phyloP scores from a whole-genome alignment of 1,140 invertebrate genomes.

The Vanessa atalanta region DNA sequence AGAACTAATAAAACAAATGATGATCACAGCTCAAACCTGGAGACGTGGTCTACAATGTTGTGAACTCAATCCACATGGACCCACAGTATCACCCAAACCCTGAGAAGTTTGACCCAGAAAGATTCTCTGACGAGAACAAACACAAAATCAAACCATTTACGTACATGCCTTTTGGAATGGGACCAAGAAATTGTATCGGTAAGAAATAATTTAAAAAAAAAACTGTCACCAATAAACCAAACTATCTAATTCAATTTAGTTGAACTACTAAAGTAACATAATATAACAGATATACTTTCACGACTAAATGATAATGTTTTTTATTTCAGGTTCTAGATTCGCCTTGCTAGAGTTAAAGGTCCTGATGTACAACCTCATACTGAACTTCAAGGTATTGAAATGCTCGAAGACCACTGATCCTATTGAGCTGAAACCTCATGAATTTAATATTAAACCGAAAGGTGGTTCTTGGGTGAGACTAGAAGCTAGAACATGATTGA shows the following conservation, averaged over 20 bases:
- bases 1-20: neutral
- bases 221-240: too few species aligned
- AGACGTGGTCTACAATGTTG: slow-evolving; percentile 56
- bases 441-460: slow-evolving; percentile 48
- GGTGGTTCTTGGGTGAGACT: slow-evolving; percentile 52
- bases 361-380: slow-evolving; percentile 56
- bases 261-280: too few species aligned
- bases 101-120: slow-evolving; percentile 81
- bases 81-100: slow-evolving; percentile 81
- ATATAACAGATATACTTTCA: too few species aligned
- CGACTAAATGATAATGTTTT: neutral
- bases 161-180: slow-evolving; percentile 84
- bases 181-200: slow-evolving; percentile 84
- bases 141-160: slow-evolving; percentile 78
- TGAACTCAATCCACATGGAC: slow-evolving; percentile 81
- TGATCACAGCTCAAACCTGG: slow-evolving; percentile 50
- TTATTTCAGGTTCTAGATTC: slow-evolving; percentile 70
- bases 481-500: slow-evolving; percentile 36
- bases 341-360: slow-evolving; percentile 75
- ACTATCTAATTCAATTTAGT: too few species aligned
- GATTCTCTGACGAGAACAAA: slow-evolving; percentile 82
- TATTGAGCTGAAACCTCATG: slow-evolving; percentile 48
- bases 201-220: slow-evolving; percentile 27
- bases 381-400: slow-evolving; percentile 67
- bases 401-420: slow-evolving; percentile 66